Evolutionary conservation across 2,113 vertebrate species (phyloP).

Genomic region (Halichoeres trimaculatus): DNA sequence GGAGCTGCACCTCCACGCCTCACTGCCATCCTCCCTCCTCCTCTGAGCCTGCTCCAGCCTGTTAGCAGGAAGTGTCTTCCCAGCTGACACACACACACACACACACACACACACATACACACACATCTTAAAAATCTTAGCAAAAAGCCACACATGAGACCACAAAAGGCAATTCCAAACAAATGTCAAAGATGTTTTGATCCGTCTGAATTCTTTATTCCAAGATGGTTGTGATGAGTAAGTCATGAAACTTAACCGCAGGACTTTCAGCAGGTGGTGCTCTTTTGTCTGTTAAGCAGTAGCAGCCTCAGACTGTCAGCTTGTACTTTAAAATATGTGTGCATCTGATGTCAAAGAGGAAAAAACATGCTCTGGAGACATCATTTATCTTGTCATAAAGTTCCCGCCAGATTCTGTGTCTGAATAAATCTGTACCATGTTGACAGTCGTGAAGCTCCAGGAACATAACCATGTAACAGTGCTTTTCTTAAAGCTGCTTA

Average conservation of each 20-base stretch:
- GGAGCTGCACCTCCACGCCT: slow-evolving; percentile 85
- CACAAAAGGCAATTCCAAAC: slow-evolving; percentile 39
- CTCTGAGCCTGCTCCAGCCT: slow-evolving; percentile 72
- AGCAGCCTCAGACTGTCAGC: background rate
- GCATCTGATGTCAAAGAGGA: slow-evolving; percentile 12
- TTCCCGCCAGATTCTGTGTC: background rate
- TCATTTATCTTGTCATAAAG: no score
- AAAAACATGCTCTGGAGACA: background rate
- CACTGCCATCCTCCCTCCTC: slow-evolving; percentile 76
- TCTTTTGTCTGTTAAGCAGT: slow-evolving; percentile 35
- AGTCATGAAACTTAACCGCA: background rate
- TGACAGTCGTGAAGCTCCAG: no score
- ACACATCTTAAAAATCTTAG: slow-evolving; percentile 42
- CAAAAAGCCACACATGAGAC: slow-evolving; percentile 10
- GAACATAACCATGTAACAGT: no score
- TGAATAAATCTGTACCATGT: background rate
- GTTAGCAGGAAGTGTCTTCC: slow-evolving; percentile 84
- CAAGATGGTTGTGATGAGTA: slow-evolving; percentile 10
- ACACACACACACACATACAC: slow-evolving; percentile 37
- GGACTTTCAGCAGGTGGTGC: slow-evolving; percentile 50
- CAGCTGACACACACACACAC: slow-evolving; percentile 52
- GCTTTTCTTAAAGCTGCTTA: background rate
- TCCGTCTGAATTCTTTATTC: slow-evolving; percentile 4
- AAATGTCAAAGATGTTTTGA: slow-evolving; percentile 17
- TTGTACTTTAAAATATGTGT: background rate